Base-by-base conservation (phyloP, 1,140 invertebrate genomes). In the Zaprionus inermis region DNA sequence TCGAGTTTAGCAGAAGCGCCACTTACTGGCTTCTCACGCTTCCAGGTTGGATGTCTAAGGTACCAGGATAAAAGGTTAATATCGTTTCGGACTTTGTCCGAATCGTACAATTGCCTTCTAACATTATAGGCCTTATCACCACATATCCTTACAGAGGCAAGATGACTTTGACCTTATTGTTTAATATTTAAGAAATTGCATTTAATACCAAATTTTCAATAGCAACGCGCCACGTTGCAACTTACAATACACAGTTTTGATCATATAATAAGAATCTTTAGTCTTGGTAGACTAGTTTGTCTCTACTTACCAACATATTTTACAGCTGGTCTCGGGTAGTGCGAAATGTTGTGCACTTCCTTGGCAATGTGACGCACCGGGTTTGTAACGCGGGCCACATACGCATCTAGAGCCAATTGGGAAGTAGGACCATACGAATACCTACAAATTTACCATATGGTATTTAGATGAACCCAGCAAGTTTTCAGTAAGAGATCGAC, bases 21-120 rank as follows among this genome's bases (percentile, higher is more conserved):
- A 70, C 85, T 59, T 32, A 32, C 52, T 79, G 81, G 57, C 66
- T 90, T 89, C 59, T 83, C 80, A 73, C 51, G 81, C 52, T 91
- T 91, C 67, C 79, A 90, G 60, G 94, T 94, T 65, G 95, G 94
- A 92, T 95, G 95, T 93, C 95, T 96, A 91, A 94, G 94, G 92
- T 96, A 96, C 93, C 94, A 96, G 89, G 96, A 96, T 78, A 96
- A 94, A 79, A 96, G 94, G 81, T 95, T 95, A 84, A 96, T 95
- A 92, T 96, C 96, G 90, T 94, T 95, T 91, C 94, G 94, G 71
- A 92, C 90, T 81, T 89, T 92, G 73, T 92, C 91, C 66, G 83
- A 76, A 92, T 91, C 86, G 74, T 92, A 92, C 75, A 73, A 78
- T 93, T 80, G 95, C 93, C 81, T 94, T 84, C 96, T 95, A 81